Base-by-base conservation (phyloP, 2,113 vertebrate species). In the Ageneiosus marmoratus region DNA sequence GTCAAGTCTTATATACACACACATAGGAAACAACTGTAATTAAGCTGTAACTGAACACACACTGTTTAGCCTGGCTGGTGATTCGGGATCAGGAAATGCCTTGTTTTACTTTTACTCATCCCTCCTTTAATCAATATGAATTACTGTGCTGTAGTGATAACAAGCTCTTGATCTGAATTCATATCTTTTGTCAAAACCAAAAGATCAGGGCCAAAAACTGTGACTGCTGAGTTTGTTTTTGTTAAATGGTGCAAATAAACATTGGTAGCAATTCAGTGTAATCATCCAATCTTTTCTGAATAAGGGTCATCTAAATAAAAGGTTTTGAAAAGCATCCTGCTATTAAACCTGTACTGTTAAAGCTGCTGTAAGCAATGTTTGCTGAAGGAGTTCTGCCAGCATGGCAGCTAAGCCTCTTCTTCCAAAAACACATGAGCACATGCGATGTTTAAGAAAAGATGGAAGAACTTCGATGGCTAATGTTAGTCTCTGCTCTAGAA, bases 241-340 rank as follows among this genome's bases (percentile, higher is more conserved):
- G 9, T 24, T 50, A 22, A 67, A 50, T 5, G 2, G 1, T 12
- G 20, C 15, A 22, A 32, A 29, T 50, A 67, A 51, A 48, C 5
- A 34, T 15, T 6, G 13, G 3, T 18, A 51, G 46, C 29, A 67
- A 46, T 78, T 41, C 13, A 34, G 44, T 13, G 44, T 50, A 16
- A 44, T 67, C 44, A 50, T 75, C 50, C 13, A 22, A 5, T 65
- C 41, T 15, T 50, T n/a, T 79, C 29, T 65, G 60, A 63, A 60
- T 41, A 58, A 77, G 56, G 50, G 9, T 34, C 72, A 32, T 13
- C 4, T 70, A 12, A 73, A 48, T 7, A 50, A 60, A 32, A 5
- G 8, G 60, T 60, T 77, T 78, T 87, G 79, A 88, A 85, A 89
- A 85, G 65, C 70, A 79, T 81, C 82, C 56, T 62, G 83, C 74